Evolutionary conservation across 2,888 invertebrate genomes (phyloP).

Genomic region (Sicus ferrugineus): DNA sequence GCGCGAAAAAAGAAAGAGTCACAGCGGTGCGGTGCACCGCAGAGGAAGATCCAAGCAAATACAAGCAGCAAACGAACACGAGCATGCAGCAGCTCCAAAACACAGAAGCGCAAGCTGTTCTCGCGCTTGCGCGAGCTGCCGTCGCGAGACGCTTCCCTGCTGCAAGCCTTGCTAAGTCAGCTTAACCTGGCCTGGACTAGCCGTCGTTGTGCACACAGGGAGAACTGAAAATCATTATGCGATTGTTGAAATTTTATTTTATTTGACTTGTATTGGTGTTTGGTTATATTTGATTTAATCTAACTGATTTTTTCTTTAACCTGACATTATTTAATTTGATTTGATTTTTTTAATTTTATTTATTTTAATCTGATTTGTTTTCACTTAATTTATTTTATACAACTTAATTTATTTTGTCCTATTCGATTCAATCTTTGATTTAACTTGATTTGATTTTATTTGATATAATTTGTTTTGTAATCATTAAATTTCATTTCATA

Average conservation of each 20-base stretch:
- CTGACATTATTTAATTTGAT: too few relatives aligned
- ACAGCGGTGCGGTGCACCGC: too few relatives aligned
- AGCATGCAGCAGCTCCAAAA: background rate
- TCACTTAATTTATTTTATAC: too few relatives aligned
- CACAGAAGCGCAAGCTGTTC: background rate
- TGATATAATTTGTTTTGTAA: too few relatives aligned
- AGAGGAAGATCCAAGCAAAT: too few relatives aligned
- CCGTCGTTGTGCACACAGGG: background rate
- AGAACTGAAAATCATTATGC: background rate
- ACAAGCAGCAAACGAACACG: background rate
- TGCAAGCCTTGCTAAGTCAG: constrained; percentile 1
- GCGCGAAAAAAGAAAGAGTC: background rate
- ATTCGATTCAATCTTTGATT: too few relatives aligned
- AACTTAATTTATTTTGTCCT: too few relatives aligned
- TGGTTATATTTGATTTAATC: background rate
- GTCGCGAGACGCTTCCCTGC: background rate
- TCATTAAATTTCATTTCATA: too few relatives aligned
- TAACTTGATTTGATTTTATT: too few relatives aligned
- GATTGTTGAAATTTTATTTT: background rate
- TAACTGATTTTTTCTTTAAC: too few relatives aligned
- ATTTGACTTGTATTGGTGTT: background rate
- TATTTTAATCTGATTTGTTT: background rate
- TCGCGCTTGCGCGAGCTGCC: background rate
- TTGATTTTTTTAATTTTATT: too few relatives aligned
- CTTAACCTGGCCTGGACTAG: background rate